Percentiles rank a stretch among this genome's conserved stretches.
phyloP scores from a whole-genome alignment of 2,888 invertebrate genomes.

The Melipona bicolor region DNA sequence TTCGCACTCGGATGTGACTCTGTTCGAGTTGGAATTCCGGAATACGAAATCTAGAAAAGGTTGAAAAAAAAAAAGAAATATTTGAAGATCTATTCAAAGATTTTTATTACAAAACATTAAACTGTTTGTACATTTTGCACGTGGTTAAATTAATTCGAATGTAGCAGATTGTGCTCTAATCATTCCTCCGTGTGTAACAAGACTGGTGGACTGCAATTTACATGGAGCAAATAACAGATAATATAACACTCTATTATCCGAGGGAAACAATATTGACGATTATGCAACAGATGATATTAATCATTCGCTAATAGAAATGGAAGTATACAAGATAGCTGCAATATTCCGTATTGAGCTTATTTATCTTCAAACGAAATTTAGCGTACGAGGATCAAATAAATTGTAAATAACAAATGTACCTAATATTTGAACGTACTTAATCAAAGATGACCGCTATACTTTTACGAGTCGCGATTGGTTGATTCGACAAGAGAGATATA shows the following conservation, averaged over 20 bases:
- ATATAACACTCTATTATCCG: neutral
- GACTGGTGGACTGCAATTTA: too few species aligned
- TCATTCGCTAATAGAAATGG: neutral
- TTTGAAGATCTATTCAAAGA: neutral
- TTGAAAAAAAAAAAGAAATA: neutral
- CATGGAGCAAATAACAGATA: constrained; percentile 19
- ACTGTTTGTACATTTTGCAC: constrained; percentile 12
- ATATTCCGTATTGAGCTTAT: neutral
- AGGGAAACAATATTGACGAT: neutral
- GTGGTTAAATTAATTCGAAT: constrained; percentile 50
- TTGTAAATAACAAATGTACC: neutral
- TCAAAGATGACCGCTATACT: neutral
- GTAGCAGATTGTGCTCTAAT: neutral
- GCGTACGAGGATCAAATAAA: neutral
- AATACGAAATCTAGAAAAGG: neutral
- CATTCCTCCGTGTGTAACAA: too few species aligned
- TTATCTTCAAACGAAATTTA: neutral
- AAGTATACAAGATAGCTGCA: neutral
- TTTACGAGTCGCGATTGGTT: neutral
- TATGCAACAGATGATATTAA: neutral
- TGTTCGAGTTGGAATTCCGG: neutral
- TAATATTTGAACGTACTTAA: neutral
- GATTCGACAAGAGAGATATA: neutral
- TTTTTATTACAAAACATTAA: neutral
- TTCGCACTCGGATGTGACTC: neutral